phyloP scores from a whole-genome alignment of 2,797 vertebrate genomes.

The Eulemur mongoz region DNA sequence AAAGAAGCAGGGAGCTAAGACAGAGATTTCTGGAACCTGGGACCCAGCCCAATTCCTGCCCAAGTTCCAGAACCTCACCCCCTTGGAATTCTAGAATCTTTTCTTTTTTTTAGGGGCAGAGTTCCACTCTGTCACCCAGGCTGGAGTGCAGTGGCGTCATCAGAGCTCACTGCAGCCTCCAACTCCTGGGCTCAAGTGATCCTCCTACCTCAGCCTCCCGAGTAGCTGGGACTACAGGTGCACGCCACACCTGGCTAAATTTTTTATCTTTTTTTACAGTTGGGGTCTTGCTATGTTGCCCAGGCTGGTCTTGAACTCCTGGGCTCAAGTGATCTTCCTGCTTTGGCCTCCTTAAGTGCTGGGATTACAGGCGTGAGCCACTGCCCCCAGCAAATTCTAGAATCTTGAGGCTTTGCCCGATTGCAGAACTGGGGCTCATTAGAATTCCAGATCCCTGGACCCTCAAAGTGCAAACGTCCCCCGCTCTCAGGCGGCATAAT shows the following conservation, averaged over 20 bases:
- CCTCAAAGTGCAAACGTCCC: background rate
- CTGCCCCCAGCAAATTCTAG: background rate
- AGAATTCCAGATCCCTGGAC: background rate
- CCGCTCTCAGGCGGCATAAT: fast-evolving
- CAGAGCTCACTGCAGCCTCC: background rate
- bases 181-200: background rate
- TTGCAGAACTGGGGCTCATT: background rate
- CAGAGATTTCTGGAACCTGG: background rate
- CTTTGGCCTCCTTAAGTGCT: background rate
- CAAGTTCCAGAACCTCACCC: background rate
- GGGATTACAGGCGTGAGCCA: background rate
- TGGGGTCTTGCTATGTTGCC: background rate
- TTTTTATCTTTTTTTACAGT: background rate
- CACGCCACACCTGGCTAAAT: too few relatives aligned
- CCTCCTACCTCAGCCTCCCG: too few relatives aligned
- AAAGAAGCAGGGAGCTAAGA: background rate
- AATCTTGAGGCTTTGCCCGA: background rate
- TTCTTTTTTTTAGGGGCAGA: background rate
- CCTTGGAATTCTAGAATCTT: background rate
- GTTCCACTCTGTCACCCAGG: background rate
- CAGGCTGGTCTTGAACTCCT: background rate
- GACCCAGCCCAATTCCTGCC: background rate
- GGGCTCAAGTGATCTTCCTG: background rate
- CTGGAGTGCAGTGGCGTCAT: background rate
- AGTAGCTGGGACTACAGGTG: too few relatives aligned